Percentiles rank a stretch among this genome's conserved stretches.
Evolutionary conservation across 2,797 vertebrate genomes (phyloP).

Genomic region (Labroides dimidiatus): DNA sequence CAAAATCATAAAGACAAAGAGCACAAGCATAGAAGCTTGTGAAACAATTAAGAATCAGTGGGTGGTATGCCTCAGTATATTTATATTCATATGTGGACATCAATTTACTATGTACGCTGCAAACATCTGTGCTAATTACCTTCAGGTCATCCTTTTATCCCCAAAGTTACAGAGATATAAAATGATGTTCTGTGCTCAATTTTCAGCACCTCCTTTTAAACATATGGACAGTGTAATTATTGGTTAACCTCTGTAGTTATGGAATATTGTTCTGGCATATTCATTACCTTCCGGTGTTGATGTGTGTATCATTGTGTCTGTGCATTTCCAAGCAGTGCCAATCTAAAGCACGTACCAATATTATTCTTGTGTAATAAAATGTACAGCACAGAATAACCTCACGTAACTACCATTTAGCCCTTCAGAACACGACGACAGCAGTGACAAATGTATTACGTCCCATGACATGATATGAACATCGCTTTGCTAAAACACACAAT

Average conservation of each 20-base stretch:
- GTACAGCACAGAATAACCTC: not conserved
- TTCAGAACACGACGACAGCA: not conserved
- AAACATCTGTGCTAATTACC: conserved; percentile 67
- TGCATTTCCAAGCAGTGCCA: not conserved
- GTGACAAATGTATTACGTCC: conserved; percentile 1
- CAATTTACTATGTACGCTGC: conserved; percentile 39
- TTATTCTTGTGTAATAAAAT: not conserved
- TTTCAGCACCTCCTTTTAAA: conserved; percentile 53
- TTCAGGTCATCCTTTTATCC: conserved; percentile 58
- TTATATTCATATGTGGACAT: conserved; percentile 43
- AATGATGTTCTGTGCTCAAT: conserved; percentile 51
- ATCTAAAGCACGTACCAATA: not conserved
- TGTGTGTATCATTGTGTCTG: not conserved
- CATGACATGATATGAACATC: conserved; percentile 3
- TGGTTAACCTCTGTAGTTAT: conserved; percentile 75
- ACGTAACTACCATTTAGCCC: not conserved
- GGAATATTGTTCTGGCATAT: conserved; percentile 65
- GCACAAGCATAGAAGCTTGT: conserved; percentile 4
- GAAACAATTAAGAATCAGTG: not conserved
- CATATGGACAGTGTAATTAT: conserved; percentile 78
- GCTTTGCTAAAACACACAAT: conserved; percentile 12
- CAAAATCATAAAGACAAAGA: conserved; percentile 2
- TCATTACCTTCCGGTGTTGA: conserved; percentile 41
- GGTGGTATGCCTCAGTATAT: conserved; percentile 17
- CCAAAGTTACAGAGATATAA: conserved; percentile 45